Base-by-base conservation (phyloP, 2,113 vertebrate species). In the Etheostoma cragini region DNA sequence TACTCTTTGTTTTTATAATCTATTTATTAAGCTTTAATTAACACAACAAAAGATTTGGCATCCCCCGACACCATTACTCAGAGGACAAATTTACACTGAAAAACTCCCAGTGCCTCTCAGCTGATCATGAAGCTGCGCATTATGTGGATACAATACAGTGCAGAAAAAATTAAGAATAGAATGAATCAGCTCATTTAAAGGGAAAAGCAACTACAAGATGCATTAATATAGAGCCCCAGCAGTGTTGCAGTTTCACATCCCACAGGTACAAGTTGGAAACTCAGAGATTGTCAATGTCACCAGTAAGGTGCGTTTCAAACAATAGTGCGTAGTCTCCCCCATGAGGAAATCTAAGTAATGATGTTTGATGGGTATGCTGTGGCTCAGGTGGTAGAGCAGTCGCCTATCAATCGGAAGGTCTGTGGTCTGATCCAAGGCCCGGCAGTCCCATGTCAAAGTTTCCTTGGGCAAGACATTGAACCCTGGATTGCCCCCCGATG, bases 1-100 rank as follows among this genome's bases (percentile, higher is more conserved):
- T 52, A 10, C 16, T 45, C 52, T 80, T 57, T 80, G 68, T 72
- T 19, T 62, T 78, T 54, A 47, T 47, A 13, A 79, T 64, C 17
- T 22, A 56, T 80, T 65, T 38, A 56, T 12, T 66, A 6, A 53
- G 47, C n/a, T 65, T 77, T 68, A 42, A 11, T 42, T 42, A 42
- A 42, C 38, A 42, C 10, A 42, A 62, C 15, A 52, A 73, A 62
- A 69, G 19, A 47, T 62, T 47, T 24, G 13, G 19, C 47, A 61
- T 75, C 64, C 79, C 16, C 47, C 1, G n/a, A 26, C n/a, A 45
- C 26, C 42, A 42, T 38, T 13, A 47, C 65, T 64, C 26, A 5
- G 8, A 70, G 50, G 38, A 82, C 49, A 52, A 8, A 63, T 50
- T 56, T 49, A 62, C 26, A 62, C 38, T 53, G 19, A 75, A 42